These are phyloP conservation scores for Pangasius mekongensis DNA, from an alignment of 2,797 vertebrate species.

Conservation along the genomic window DNA sequence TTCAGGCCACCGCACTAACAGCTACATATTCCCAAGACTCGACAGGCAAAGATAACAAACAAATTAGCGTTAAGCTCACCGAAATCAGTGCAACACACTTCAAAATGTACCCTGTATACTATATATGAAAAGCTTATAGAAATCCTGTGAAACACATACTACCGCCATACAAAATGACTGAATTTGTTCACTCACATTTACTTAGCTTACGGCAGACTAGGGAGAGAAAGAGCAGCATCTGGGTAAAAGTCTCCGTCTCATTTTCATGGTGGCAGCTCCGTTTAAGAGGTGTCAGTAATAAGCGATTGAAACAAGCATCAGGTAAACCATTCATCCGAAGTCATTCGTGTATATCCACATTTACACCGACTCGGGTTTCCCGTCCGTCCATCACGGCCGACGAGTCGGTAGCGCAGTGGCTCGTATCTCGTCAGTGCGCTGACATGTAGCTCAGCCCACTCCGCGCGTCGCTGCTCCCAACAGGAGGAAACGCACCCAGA, in stretches of 20 bases:
- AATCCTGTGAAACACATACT: neutral
- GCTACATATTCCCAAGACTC: neutral
- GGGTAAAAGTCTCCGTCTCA: conserved; percentile 43
- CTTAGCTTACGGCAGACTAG: conserved; percentile 13
- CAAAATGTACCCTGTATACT: neutral
- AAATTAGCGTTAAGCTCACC: neutral
- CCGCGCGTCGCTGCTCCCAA: neutral
- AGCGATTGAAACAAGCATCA: neutral
- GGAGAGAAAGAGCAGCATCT: conserved; percentile 42
- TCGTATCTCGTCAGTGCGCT: neutral
- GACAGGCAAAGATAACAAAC: neutral
- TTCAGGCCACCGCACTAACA: neutral
- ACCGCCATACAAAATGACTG: neutral
- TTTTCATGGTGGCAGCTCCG: conserved; percentile 45
- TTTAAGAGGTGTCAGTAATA: conserved; percentile 22
- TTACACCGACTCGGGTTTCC: neutral
- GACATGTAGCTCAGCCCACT: conserved; percentile 25
- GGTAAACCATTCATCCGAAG: neutral
- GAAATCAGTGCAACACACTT: conserved; percentile 8
- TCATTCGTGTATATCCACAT: conserved; percentile 35
- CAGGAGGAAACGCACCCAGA: neutral
- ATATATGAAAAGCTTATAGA: neutral
- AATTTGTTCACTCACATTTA: conserved; percentile 51
- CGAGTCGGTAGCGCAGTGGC: neutral
- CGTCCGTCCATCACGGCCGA: neutral